These are phyloP conservation scores for Carlito syrichta DNA, from an alignment of 2,113 vertebrate species.

Conservation along the genomic window DNA sequence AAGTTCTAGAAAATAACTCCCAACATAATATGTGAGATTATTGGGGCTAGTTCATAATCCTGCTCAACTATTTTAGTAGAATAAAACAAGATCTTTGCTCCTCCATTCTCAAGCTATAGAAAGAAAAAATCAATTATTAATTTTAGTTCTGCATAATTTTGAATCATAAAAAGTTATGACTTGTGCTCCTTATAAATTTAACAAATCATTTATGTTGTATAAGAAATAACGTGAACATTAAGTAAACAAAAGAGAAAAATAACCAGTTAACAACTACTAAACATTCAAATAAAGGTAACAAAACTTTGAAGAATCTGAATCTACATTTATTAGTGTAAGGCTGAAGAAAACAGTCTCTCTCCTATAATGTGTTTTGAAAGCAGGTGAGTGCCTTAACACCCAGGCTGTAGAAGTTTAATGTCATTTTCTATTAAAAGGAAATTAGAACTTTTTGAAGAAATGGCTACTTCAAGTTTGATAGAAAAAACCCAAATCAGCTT, in stretches of 20 bases:
- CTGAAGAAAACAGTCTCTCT: not conserved
- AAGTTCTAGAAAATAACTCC: not conserved
- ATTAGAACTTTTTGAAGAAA: not conserved
- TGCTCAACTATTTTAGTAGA: not conserved
- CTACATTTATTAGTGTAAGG: not conserved
- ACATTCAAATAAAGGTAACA: not conserved
- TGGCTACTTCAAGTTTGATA: not conserved
- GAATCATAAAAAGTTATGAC: not conserved
- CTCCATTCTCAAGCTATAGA: not conserved
- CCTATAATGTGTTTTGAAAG: not conserved
- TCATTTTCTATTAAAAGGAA: not conserved
- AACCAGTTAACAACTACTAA: not conserved
- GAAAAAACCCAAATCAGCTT: not conserved
- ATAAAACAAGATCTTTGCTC: not conserved
- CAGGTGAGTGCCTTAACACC: not conserved
- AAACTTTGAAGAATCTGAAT: not conserved
- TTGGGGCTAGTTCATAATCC: not conserved
- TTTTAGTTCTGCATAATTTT: conserved; percentile 6
- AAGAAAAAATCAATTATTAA: not conserved
- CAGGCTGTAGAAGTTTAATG: not conserved
- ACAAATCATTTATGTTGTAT: not conserved
- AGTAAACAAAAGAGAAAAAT: not conserved
- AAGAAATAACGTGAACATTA: not conserved
- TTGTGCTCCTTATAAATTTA: conserved; percentile 5
- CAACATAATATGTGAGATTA: not conserved